Base-by-base conservation (phyloP, 2,113 vertebrate species). In the Mustelus asterias region DNA sequence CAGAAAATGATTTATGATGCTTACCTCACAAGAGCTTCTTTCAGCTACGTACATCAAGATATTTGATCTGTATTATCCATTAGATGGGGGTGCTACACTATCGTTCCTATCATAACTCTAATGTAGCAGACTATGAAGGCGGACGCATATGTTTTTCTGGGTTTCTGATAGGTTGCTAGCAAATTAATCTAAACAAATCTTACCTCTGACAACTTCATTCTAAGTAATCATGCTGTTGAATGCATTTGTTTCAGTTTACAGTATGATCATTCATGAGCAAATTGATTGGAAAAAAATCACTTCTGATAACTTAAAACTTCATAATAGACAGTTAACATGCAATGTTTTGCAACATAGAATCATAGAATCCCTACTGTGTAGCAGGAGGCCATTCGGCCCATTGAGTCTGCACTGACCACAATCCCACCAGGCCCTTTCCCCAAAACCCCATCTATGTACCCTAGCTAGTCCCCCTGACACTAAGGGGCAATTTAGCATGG, bases 1-100 rank as follows among this genome's bases (percentile, higher is more conserved):
- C 16, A 65, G 14, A 65, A 93, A 95, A 33, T 22, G 16, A 76
- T 33, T 33, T 72, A 76, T 54, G 94, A 72, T 54, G 94, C 29
- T 95, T 95, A 72, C 69, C 67, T 33, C 37, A 70, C 37, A 44
- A 95, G 94, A 29, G 37, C 41, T 95, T 72, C 5, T 76, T 54
- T 95, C 69, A 95, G 41, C 26, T 29, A 24, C 16, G 26, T 76
- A 5, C 94, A 72, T 95, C 67, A 95, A 33, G 67, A 54, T 54
- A 72, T 76, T 76, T 95, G 65, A 94, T 94, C 9, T 94, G 92
- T 70, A 94, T 76, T 67, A 48, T 94, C 33, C 67, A 70, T 72
- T 95, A 95, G 44, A 72, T 72, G 20, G 67, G 69, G 67, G 67
- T 44, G 67, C 24, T 26, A 76, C 9, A 48, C 24, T 54, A 44